These are phyloP conservation scores for Thysanoteuthis rhombus DNA, from an alignment of 2,888 invertebrate genomes.

Conservation along the genomic window DNA sequence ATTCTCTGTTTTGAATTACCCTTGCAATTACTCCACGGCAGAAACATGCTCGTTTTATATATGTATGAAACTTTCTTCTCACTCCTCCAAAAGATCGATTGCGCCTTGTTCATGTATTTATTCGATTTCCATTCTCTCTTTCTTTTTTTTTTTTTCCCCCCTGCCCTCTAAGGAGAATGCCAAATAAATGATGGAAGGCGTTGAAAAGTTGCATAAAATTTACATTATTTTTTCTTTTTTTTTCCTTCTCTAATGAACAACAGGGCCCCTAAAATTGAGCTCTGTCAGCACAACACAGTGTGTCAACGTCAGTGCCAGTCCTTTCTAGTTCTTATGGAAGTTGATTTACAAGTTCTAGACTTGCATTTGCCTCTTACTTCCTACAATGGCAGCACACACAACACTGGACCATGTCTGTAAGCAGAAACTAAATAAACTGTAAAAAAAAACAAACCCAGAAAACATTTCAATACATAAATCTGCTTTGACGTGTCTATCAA, in stretches of 20 bases:
- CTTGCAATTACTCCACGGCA: not conserved
- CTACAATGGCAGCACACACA: constrained; percentile 12
- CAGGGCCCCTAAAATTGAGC: not conserved
- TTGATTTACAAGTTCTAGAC: not conserved
- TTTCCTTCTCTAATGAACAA: not conserved
- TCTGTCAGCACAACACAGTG: not conserved
- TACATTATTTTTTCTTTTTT: not conserved
- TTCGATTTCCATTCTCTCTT: not conserved
- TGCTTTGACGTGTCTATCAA: too few species aligned
- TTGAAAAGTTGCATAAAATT: not conserved
- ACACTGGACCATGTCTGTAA: not conserved
- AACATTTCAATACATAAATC: too few species aligned
- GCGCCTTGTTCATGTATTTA: not conserved
- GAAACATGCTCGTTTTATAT: not conserved
- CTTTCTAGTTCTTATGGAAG: too few species aligned
- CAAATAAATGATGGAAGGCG: not conserved
- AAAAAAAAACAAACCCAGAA: not conserved
- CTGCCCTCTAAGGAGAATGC: not conserved
- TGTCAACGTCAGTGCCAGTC: not conserved
- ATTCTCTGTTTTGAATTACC: not conserved
- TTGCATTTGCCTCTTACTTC: not conserved
- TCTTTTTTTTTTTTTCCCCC: too few species aligned
- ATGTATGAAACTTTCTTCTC: not conserved
- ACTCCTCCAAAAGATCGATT: not conserved
- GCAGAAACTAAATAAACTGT: not conserved